Evolutionary conservation across 2,888 invertebrate genomes (phyloP), one percentile per base, ranked within the genome.

Genomic region (Stomorhina lunata): DNA sequence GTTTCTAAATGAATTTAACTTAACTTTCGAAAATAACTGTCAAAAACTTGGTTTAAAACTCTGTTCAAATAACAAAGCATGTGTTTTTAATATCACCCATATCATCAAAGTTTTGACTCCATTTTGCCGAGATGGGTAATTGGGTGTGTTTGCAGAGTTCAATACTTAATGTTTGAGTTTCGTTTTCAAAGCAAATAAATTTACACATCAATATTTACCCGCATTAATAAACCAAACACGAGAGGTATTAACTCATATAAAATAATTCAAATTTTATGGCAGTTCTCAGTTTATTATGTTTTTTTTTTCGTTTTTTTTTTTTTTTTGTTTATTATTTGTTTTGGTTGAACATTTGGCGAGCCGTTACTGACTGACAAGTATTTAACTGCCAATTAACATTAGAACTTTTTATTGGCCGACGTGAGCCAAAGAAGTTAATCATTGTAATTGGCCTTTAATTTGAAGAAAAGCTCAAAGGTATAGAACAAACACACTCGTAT

Each of bases 351-450:
- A 27, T 27, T 29, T 17, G 12, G 27, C n/a, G 15, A 17, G 9
- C 53, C 3, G 32, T 15, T 32, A 55, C 29, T 3, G 37, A 27
- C 15, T 25, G 7, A 53, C 77, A n/a, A n/a, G 81, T 80, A 86
- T 84, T 84, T 87, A 84, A 71, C 83, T 84, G 85, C 84, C 84
- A 87, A 87, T 86, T 88, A 87, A 68, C 84, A 71, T 78, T 82
- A 48, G 82, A 84, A 84, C 77, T 71, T 83, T 82, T 84, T 81
- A 82, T 81, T 75, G 83, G 73, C 77, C 85, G 81, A 80, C 75
- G 40, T 68, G 66, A 61, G 50, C 59, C 20, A 50, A 66, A 66
- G 34, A 66, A 66, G 79, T 79, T 79, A 73, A 66, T 73, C 59
- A 66, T 79, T 65, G n/a, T 57, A 66, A 72, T 50, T 59, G 71